Percentiles rank a stretch among this genome's conserved stretches.
Evolutionary conservation across 2,113 vertebrate species (phyloP).

Genomic region (Grammomys dolichurus): DNA sequence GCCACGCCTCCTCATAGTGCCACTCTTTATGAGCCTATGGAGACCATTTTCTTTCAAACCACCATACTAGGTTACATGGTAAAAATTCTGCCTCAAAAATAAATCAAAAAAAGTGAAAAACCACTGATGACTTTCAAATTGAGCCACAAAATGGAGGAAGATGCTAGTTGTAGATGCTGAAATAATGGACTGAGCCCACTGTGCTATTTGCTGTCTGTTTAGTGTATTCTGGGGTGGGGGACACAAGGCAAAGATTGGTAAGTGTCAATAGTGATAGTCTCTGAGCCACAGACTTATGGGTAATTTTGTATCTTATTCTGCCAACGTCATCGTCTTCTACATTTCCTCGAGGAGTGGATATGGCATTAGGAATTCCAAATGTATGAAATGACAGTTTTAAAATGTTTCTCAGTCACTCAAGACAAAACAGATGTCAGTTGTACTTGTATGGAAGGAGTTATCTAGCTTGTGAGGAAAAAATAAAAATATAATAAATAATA

Average conservation of each 20-base stretch:
- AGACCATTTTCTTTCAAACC: background rate
- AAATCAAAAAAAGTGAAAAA: background rate
- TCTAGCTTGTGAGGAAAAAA: background rate
- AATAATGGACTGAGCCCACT: background rate
- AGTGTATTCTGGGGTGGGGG: background rate
- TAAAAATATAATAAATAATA: background rate
- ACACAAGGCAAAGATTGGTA: background rate
- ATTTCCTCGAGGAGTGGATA: slow-evolving; percentile 7
- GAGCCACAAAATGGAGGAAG: background rate
- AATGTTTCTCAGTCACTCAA: background rate
- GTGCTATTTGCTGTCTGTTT: background rate
- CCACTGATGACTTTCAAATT: slow-evolving; percentile 2
- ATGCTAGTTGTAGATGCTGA: background rate
- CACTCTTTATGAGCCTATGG: background rate
- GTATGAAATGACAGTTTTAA: background rate
- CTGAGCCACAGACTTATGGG: background rate
- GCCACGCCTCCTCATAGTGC: background rate
- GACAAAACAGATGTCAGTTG: background rate
- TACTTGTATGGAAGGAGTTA: background rate
- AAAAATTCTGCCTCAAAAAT: background rate
- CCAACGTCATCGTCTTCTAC: background rate
- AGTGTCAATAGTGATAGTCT: slow-evolving; percentile 4
- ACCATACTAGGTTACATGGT: background rate
- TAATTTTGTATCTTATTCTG: slow-evolving; percentile 32
- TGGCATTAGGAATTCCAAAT: background rate